Base-by-base conservation (phyloP, 2,888 invertebrate genomes). In the Geophilus truncorum region DNA sequence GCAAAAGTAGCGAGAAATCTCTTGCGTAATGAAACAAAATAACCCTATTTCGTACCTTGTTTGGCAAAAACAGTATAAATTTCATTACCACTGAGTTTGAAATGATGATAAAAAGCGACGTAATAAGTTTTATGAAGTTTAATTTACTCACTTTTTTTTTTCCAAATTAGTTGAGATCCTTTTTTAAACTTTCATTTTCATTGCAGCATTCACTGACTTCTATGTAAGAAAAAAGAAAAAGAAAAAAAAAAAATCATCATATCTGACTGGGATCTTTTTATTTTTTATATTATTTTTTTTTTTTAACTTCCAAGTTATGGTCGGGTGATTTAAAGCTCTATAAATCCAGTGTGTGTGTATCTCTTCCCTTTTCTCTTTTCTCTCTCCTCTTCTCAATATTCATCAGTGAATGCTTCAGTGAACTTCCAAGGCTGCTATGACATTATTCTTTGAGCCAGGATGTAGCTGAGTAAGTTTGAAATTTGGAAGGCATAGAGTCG, bases 261-360 rank as follows among this genome's bases (percentile, higher is more conserved):
- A 18, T 23, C n/a, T 57, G 23, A 57, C 57, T 57, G 1, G 57
- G 57, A 1, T 57, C n/a, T 57, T 57, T 57, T 57, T 57, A n/a
- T n/a, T n/a, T n/a, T n/a, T n/a, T n/a, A n/a, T n/a, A n/a, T n/a
- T n/a, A n/a, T n/a, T n/a, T 18, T 18, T 18, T 21, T 57, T 21
- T 9, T 57, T 57, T 9, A 40, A 40, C 36, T 40, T 40, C 15
- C 15, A 57, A 57, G 57, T 57, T 57, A 57, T 57, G 57, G 57
- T 57, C 57, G 57, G 57, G 57, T 57, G 57, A 57, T 57, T 57
- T 57, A 57, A 57, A 57, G 57, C 57, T 57, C 57, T 57, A 57
- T 57, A 57, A 57, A 57, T 57, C 57, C 57, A 57, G 57, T 23
- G 57, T 57, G 57, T 57, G 57, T 57, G n/a, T n/a, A 23, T 57